These are phyloP conservation scores for Hirtodrosophila alboralis DNA, from an alignment of 2,888 invertebrate genomes.

Conservation along the genomic window DNA sequence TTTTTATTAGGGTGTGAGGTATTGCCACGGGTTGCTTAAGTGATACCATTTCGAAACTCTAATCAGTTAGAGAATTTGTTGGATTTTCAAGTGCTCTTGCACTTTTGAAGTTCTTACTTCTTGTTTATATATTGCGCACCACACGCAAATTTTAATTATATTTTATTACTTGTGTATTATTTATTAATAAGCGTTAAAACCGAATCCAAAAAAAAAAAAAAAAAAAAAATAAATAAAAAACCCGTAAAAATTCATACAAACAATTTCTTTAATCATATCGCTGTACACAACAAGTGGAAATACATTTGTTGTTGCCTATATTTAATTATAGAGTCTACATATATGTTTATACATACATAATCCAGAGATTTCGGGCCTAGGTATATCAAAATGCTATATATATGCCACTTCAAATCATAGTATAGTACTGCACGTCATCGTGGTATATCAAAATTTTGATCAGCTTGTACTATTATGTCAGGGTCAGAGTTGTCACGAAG, in stretches of 20 bases:
- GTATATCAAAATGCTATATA: slow-evolving; percentile 28
- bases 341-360: slow-evolving; percentile 3
- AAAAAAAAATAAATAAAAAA: slow-evolving; percentile 14
- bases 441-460: slow-evolving; percentile 13
- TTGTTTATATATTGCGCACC: slow-evolving; percentile 44
- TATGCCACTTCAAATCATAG: slow-evolving; percentile 22
- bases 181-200: slow-evolving; percentile 28
- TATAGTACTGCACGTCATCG: slow-evolving; percentile 22
- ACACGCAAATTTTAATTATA: slow-evolving; percentile 44
- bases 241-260: slow-evolving; percentile 1
- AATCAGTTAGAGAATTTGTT: slow-evolving; percentile 37
- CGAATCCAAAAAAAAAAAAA: slow-evolving; percentile 6
- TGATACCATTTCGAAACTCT: slow-evolving; percentile 40
- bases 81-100: slow-evolving; percentile 14
- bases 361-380: slow-evolving; percentile 23
- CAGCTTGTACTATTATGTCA: slow-evolving; percentile 5
- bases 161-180: slow-evolving; percentile 39
- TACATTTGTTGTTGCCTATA: slow-evolving; percentile 25
- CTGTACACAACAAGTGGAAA: slow-evolving; percentile 44
- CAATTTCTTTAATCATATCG: slow-evolving; percentile 52
- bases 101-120: slow-evolving; percentile 15
- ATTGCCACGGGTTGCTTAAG: slow-evolving; percentile 3
- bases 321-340: slow-evolving; percentile 15
- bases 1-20: not conserved
- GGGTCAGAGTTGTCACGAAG: not conserved